These are phyloP conservation scores for Fulica atra DNA, from an alignment of 2,113 vertebrate genomes.

Conservation along the genomic window DNA sequence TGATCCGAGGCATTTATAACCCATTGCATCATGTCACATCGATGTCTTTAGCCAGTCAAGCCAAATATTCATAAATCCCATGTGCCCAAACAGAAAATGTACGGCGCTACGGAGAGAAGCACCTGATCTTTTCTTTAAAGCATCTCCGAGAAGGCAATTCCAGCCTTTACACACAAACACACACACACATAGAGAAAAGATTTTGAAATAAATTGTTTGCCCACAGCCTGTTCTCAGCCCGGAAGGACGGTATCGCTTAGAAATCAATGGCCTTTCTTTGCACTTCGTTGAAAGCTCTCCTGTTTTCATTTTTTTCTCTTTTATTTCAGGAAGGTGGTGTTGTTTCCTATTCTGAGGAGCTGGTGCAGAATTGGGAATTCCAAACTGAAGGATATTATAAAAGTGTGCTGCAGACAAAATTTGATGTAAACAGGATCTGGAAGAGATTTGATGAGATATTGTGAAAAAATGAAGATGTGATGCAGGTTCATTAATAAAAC, in stretches of 20 bases:
- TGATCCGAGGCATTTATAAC: constrained; percentile 61
- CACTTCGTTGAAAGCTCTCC: not conserved
- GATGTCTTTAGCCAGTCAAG: constrained; percentile 64
- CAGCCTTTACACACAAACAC: not conserved
- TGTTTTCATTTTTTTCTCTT: constrained; percentile 27
- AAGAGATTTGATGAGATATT: constrained; percentile 23
- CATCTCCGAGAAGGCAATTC: not conserved
- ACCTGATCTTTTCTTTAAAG: constrained; percentile 49
- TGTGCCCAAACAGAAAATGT: constrained; percentile 36
- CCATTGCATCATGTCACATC: constrained; percentile 38
- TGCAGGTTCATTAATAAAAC: constrained; percentile 49
- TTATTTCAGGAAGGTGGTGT: not conserved
- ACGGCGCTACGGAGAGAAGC: constrained; percentile 17
- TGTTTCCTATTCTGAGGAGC: not conserved
- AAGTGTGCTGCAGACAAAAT: not conserved
- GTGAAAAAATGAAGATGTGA: constrained; percentile 33
- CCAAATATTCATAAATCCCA: constrained; percentile 63
- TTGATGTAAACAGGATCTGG: constrained; percentile 48
- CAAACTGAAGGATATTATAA: not conserved
- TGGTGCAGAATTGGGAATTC: not conserved
- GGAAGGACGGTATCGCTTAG: constrained; percentile 1
- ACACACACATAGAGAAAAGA: not conserved
- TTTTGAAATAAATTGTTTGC: not conserved
- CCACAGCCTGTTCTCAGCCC: not conserved
- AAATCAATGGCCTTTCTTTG: not conserved